Percentiles rank a stretch among this genome's conserved stretches.
These are phyloP conservation scores for Hylyphantes graminicola DNA, from an alignment of 1,140 invertebrate genomes.

Conservation along the genomic window DNA sequence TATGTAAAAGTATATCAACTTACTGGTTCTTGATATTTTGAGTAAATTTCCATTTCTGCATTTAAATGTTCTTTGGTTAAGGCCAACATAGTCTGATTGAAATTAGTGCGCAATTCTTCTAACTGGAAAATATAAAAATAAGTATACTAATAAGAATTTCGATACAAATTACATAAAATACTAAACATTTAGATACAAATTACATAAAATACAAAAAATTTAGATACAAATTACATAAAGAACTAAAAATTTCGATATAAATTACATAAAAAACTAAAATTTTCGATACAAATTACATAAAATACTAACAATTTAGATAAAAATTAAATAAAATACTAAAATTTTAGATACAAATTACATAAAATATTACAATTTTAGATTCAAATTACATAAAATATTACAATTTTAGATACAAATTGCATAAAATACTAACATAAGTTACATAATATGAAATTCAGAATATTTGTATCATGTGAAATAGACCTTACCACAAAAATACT, in stretches of 20 bases:
- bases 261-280: not conserved
- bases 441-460: no score
- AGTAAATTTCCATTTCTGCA: conserved; percentile 81
- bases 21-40: conserved; percentile 84
- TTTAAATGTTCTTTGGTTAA: conserved; percentile 78
- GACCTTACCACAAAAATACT: no score
- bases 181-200: not conserved
- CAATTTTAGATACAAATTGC: not conserved
- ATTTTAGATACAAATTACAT: not conserved
- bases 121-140: conserved; percentile 45
- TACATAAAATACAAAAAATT: not conserved
- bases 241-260: not conserved
- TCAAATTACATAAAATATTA: not conserved
- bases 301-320: not conserved
- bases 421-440: not conserved
- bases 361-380: not conserved
- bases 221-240: not conserved
- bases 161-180: not conserved
- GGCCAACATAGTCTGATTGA: conserved; percentile 76
- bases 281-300: not conserved
- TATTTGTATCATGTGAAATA: no score
- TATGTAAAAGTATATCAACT: not conserved
- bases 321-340: not conserved
- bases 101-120: conserved; percentile 71
- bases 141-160: not conserved